Evolutionary conservation across 2,888 invertebrate genomes (phyloP).

Genomic region (Heliconius charithonia): DNA sequence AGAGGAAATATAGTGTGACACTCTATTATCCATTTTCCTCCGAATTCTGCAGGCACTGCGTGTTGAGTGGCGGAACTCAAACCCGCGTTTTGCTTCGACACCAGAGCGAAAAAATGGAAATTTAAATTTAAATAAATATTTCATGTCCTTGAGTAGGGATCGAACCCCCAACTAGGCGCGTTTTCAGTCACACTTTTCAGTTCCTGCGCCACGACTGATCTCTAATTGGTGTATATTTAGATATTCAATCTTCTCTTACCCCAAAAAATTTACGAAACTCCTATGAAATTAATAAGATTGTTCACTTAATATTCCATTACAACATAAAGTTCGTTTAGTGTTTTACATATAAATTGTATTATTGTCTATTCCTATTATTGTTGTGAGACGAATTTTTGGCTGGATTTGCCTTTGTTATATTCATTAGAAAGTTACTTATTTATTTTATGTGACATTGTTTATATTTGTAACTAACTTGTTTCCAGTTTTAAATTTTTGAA

Average conservation of each 20-base stretch:
- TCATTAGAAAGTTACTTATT: neutral
- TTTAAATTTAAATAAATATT: too few relatives aligned
- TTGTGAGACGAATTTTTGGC: slow-evolving; percentile 2
- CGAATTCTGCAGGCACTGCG: too few relatives aligned
- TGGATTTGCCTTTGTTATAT: slow-evolving; percentile 2
- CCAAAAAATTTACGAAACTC: neutral
- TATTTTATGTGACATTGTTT: neutral
- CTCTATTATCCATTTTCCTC: too few relatives aligned
- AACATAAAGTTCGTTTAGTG: slow-evolving; percentile 6
- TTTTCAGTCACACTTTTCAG: too few relatives aligned
- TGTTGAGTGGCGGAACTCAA: too few relatives aligned
- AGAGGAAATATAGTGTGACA: too few relatives aligned
- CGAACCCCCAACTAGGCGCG: too few relatives aligned
- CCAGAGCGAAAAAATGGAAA: too few relatives aligned
- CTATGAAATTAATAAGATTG: neutral
- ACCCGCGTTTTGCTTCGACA: too few relatives aligned
- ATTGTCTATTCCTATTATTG: slow-evolving; percentile 3
- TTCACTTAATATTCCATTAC: slow-evolving; percentile 2
- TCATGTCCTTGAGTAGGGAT: too few relatives aligned
- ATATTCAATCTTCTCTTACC: neutral
- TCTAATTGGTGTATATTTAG: too few relatives aligned
- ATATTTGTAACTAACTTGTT: neutral
- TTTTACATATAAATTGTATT: slow-evolving; percentile 21
- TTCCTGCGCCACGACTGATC: too few relatives aligned
- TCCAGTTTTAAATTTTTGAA: neutral